Evolutionary conservation across 2,797 vertebrate genomes (phyloP).

Genomic region (Poeciliopsis infans): DNA sequence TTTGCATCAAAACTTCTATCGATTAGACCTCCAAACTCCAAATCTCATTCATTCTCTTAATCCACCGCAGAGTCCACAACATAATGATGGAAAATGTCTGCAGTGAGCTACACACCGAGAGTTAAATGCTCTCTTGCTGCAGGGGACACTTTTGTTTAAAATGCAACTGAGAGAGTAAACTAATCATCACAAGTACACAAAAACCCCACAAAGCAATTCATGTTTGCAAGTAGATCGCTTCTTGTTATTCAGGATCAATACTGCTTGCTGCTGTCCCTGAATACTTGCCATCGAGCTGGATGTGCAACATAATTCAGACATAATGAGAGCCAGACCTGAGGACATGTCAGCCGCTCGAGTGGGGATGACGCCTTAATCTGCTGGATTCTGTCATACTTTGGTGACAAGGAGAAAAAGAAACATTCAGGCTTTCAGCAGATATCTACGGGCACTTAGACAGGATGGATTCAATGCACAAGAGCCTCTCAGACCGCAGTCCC

Average conservation of each 20-base stretch:
- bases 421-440: slow-evolving; percentile 9
- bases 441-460: neutral
- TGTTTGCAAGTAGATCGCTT: slow-evolving; percentile 10
- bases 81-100: slow-evolving; percentile 19
- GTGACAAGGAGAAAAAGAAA: slow-evolving; percentile 1
- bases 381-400: neutral
- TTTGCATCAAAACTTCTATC: neutral
- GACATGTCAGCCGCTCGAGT: neutral
- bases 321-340: slow-evolving; percentile 8
- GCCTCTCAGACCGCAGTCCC: neutral
- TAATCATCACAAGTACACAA: slow-evolving; percentile 1
- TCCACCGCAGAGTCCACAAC: neutral
- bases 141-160: slow-evolving; percentile 1
- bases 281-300: neutral
- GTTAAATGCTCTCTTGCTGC: neutral
- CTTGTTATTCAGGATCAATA: slow-evolving; percentile 32
- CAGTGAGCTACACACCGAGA: neutral
- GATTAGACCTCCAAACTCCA: neutral
- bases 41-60: slow-evolving; percentile 16
- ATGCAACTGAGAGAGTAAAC: slow-evolving; percentile 9
- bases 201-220: slow-evolving; percentile 13
- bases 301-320: slow-evolving; percentile 6
- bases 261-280: slow-evolving; percentile 13
- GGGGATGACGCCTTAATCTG: slow-evolving; percentile 4
- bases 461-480: neutral